Base-by-base conservation (phyloP, 2,888 invertebrate species). In the Microctonus aethiopoides region DNA sequence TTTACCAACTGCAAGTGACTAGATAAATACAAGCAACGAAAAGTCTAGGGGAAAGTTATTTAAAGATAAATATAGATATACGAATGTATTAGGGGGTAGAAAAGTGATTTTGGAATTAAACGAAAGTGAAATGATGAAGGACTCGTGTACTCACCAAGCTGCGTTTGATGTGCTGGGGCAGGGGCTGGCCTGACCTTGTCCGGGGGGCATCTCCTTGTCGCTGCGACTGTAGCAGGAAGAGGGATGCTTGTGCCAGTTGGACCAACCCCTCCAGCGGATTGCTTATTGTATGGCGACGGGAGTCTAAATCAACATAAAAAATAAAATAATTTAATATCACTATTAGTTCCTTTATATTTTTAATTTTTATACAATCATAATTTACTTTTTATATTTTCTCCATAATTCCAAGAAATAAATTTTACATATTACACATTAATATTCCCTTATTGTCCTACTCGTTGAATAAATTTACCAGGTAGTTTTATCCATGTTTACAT, bases 111-210 rank as follows among this genome's bases (percentile, higher is more conserved):
- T 51, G 24, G 59, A 46, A 26, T 51, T 24, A 46, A 32, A 60
- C 16, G 32, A 62, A 36, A 41, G 46, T 59, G 57, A 67, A 67
- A 60, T 51, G 57, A 46, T 41, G n/a, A 62, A 66, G 68, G 46
- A 46, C 46, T 46, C 46, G 67, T 62, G 67, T 76, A 80, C 82
- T 81, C 78, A 84, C 84, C 82, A 70, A 85, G 81, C 72, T 84
- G 84, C 26, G 84, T 79, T 78, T 84, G 85, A 79, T 85, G 83
- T 67, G 82, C 79, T 36, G 92, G 91, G 67, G 91, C 90, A 11
- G 93, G 93, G 77, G 93, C 89, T 11, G 94, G 94, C 70, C 94
- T 90, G 74, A 91, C 90, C 86, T 94, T 94, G 88, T 94, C 94
- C 76, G 93, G 93, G 66, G 93, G 93, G 78, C 93, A 93, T 86